phyloP scores from a whole-genome alignment of 35 echinoderm and acorn worm species.

The Lytechinus pictus region DNA sequence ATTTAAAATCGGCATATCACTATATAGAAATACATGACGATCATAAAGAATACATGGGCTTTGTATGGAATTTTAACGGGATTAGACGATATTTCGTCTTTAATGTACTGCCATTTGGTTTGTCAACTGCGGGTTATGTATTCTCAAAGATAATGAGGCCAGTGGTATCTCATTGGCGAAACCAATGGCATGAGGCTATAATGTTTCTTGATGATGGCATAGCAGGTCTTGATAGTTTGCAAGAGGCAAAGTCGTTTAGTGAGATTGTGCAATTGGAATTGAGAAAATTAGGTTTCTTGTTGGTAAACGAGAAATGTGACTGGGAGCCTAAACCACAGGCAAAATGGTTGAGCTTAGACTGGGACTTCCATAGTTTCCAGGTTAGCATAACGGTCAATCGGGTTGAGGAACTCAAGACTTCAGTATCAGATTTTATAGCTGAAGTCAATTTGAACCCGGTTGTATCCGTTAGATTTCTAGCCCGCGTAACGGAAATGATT shows the following conservation, averaged over 20 bases:
- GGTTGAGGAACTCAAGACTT: neutral
- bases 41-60: conserved; percentile 31
- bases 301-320: conserved; percentile 40
- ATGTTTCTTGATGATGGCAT: conserved; percentile 60
- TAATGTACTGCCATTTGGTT: conserved; percentile 55
- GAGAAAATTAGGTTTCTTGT: conserved; percentile 18
- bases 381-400: neutral
- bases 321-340: conserved; percentile 28
- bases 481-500: neutral
- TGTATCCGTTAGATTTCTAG: conserved; percentile 20
- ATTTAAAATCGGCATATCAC: conserved; percentile 57
- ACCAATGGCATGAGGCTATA: neutral
- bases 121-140: conserved; percentile 40
- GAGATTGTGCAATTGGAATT: neutral
- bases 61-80: conserved; percentile 3
- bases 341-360: conserved; percentile 42
- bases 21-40: conserved; percentile 48
- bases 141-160: conserved; percentile 18
- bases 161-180: conserved; percentile 28
- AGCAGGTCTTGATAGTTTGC: neutral
- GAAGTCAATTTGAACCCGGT: neutral
- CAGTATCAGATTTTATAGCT: neutral
- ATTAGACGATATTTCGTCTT: conserved; percentile 35
- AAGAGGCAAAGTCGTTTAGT: neutral
- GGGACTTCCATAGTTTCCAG: neutral